These are phyloP conservation scores for Pterobdella sp. DNA, from an alignment of 2,888 invertebrate genomes.

Conservation along the genomic window DNA sequence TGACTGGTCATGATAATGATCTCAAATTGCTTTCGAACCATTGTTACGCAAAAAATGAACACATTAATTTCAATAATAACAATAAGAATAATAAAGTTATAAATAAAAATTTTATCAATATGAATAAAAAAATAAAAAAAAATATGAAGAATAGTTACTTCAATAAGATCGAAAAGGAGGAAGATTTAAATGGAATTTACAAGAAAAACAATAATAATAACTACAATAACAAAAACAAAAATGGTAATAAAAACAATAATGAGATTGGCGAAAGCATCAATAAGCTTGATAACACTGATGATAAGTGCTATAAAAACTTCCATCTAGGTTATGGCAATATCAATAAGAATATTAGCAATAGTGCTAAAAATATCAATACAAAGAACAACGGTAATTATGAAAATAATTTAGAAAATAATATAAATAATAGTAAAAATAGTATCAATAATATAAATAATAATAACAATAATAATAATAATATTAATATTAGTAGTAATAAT, in stretches of 20 bases:
- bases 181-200: too few relatives aligned
- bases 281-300: too few relatives aligned
- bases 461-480: neutral
- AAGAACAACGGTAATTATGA: neutral
- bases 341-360: neutral
- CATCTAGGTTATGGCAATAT: too few relatives aligned
- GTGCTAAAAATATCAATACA: neutral
- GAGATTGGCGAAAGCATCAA: too few relatives aligned
- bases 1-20: slow-evolving; percentile 7
- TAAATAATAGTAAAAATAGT: neutral
- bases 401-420: neutral
- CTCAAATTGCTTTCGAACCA: neutral
- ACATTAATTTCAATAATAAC: neutral
- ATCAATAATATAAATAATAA: neutral
- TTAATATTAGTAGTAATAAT: neutral
- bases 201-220: neutral
- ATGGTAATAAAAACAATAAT: too few relatives aligned
- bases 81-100: neutral
- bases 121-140: too few relatives aligned
- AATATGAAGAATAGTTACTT: too few relatives aligned
- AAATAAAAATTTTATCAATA: too few relatives aligned
- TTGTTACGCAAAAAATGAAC: neutral
- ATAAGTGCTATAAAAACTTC: too few relatives aligned
- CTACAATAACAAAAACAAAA: neutral
- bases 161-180: too few relatives aligned